phyloP scores from a whole-genome alignment of 2,888 invertebrate genomes.

The Philereme vetulata region DNA sequence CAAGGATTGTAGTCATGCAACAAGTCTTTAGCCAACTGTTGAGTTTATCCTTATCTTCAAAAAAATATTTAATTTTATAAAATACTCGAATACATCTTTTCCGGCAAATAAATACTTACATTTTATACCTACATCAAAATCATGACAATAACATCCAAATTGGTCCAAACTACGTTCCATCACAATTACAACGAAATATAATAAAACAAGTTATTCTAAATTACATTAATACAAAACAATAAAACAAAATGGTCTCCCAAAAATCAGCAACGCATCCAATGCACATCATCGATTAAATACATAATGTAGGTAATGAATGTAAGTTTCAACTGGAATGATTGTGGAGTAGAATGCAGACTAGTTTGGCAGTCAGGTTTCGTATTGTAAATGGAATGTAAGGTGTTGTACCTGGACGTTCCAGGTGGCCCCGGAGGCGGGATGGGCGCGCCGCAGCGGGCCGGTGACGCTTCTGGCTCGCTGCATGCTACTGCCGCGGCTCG shows the following conservation, averaged over 20 bases:
- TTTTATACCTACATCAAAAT: too few species aligned
- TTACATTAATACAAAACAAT: not conserved
- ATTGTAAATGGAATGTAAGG: constrained; percentile 6
- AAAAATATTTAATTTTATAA: constrained; percentile 3
- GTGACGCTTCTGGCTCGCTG: constrained; percentile 80
- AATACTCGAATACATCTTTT: constrained; percentile 3
- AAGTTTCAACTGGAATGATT: not conserved
- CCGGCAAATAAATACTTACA: not conserved
- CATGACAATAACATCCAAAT: too few species aligned
- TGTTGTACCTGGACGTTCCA: constrained; percentile 90
- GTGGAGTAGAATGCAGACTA: not conserved
- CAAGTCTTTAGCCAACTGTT: constrained; percentile 79
- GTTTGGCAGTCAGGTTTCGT: not conserved
- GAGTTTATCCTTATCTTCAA: constrained; percentile 48
- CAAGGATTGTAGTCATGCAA: constrained; percentile 66
- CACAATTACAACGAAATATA: too few species aligned
- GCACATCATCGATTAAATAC: constrained; percentile 23
- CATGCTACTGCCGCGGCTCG: constrained; percentile 75
- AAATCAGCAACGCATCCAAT: constrained; percentile 22
- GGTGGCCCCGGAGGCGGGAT: constrained; percentile 91
- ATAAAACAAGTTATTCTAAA: too few species aligned
- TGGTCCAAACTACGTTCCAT: too few species aligned
- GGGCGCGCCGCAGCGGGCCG: constrained; percentile 87
- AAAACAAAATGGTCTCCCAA: constrained; percentile 24
- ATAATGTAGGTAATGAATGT: not conserved